Base-by-base conservation (phyloP, 2,113 vertebrate genomes). In the Hippocampus abdominalis region DNA sequence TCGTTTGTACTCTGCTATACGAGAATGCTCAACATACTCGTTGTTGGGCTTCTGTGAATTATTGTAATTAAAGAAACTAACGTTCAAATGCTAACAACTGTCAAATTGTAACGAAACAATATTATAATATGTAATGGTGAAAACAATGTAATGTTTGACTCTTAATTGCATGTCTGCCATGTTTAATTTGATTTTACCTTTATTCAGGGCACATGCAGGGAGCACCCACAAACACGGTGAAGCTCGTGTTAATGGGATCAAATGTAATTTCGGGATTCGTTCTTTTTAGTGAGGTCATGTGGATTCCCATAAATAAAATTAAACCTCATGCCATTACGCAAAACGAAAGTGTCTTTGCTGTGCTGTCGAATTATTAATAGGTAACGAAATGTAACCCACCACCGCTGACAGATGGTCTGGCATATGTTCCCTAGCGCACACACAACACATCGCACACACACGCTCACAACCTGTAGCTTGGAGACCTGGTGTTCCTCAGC, bases 371-470 rank as follows among this genome's bases (percentile, higher is more conserved):
- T 86, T 82, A 81, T 81, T 82, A 67, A 84, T 69, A 70, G 56
- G 64, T 75, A 75, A 83, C 74, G 62, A 69, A 86, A 70, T 84
- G 73, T 74, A 75, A 74, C 73, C 81, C 79, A 63, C 74, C 72
- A 66, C 82, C 29, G 0, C 63, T 78, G 81, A 73, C 88, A 90
- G 90, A 89, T 90, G 89, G 87, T 78, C 70, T 71, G 82, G 54
- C 88, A 84, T 87, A 88, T 84, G 88, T 74, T 86, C 44, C 61
- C 61, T 71, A 39, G 42, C n/a, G 25, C 64, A 66, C 46, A 44
- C 68, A 13, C 27, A 2, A 18, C 20, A 49, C 70, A 67, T 57
- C 49, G 44, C 40, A 36, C 18, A 72, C 53, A 42, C 36, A 61
- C 42, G 48, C 51, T 39, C 16, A 60, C 16, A 66, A 49, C 57